Evolutionary conservation across 2,888 invertebrate genomes (phyloP), one percentile per base, ranked within the genome.

Genomic region (Congeria kusceri): DNA sequence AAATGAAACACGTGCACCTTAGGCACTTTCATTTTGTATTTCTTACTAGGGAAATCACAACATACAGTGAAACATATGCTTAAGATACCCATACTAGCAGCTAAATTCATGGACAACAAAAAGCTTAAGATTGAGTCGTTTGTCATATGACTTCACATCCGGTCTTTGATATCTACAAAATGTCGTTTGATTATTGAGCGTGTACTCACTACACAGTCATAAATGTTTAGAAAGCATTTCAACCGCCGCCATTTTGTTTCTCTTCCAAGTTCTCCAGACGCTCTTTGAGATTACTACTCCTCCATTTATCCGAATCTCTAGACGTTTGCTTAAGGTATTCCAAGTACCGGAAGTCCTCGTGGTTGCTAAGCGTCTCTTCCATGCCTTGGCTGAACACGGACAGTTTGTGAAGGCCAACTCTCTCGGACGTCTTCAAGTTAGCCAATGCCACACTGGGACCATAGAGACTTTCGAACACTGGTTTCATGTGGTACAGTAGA

Each of bases 401-500:
- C 39, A 23, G 2, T 53, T 20, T 53, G n/a, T 18, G 7, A 1
- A 2, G 9, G 9, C 11, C 25, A 11, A 25, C 18, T 23, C 49
- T 49, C 20, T 53, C 25, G 13, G 2, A 9, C 53, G 9, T 53
- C 11, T 23, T 7, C 11, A 53, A 4, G 9, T 53, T 25, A 5
- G 5, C 7, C 5, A 20, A 23, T 53, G 53, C 9, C 20, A 53
- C 9, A 18, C 23, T 7, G 3, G 53, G 53, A 9, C 53, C 53
- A 53, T 53, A 53, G 20, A 53, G 7, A 53, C 23, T 25, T 23
- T 53, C 25, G n/a, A 53, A 53, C 4, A 53, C 53, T 4, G 53
- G 53, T 53, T 5, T 53, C 53, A 53, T 53, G 25, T 53, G 53
- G 25, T 53, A 53, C 53, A 53, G 20, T 7, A 53, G 25, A 53